A percentile compares a stretch with the other conserved stretches of the same genome.
phyloP scores from a whole-genome alignment of 2,888 invertebrate species.

The Hirtodrosophila duncani region DNA sequence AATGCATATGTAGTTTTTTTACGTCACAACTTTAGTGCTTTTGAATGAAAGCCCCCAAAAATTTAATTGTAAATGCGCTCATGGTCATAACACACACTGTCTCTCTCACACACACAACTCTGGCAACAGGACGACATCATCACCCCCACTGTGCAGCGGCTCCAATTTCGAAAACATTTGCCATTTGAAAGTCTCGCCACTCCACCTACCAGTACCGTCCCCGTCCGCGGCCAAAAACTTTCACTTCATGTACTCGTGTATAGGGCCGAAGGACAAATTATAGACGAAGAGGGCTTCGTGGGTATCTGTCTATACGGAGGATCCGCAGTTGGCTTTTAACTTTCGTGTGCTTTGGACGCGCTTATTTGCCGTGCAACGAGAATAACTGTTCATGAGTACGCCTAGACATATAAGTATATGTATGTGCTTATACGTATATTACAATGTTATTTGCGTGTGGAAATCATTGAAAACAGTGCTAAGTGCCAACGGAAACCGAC shows the following conservation, averaged over 20 bases:
- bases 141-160: neutral
- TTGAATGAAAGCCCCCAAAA: too few species aligned
- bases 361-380: neutral
- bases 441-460: constrained; percentile 14
- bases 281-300: constrained; percentile 22
- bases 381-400: too few species aligned
- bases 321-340: constrained; percentile 66
- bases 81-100: too few species aligned
- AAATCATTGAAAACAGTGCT: constrained; percentile 23
- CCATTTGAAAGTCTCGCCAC: constrained; percentile 10
- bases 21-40: too few species aligned
- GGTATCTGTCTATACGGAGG: constrained; percentile 31
- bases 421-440: too few species aligned
- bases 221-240: constrained; percentile 14
- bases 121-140: too few species aligned
- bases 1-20: too few species aligned
- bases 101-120: too few species aligned
- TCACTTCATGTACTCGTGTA: constrained; percentile 30
- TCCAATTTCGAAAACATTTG: constrained; percentile 12
- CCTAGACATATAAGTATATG: too few species aligned
- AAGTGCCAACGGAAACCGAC: too few species aligned
- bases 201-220: neutral
- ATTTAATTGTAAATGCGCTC: too few species aligned
- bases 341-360: constrained; percentile 55
- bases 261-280: constrained; percentile 31